Percentiles rank a stretch among this genome's conserved stretches.
Conservation (phyloP, 2,797 vertebrate species). For the Enteromius paludinosus region DNA sequence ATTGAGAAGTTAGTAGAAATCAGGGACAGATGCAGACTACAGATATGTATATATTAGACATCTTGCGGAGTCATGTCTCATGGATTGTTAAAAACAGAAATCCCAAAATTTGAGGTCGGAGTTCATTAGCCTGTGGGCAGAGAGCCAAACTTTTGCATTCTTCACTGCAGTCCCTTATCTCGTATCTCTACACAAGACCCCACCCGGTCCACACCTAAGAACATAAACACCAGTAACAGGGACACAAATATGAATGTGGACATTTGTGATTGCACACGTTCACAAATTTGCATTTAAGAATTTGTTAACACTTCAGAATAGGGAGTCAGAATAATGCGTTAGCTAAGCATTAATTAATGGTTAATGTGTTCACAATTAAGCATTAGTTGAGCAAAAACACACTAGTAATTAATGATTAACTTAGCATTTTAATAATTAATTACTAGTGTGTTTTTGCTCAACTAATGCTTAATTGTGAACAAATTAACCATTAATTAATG, state of each 20-base stretch:
- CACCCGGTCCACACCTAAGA: neutral
- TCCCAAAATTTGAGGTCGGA: neutral
- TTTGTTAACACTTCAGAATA: too few relatives aligned
- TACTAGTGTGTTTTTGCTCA: too few relatives aligned
- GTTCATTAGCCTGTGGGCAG: slow-evolving; percentile 11
- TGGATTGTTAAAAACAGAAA: neutral
- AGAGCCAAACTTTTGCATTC: neutral
- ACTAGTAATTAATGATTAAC: too few relatives aligned
- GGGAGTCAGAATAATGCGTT: too few relatives aligned
- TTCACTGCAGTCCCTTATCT: neutral
- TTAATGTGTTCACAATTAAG: too few relatives aligned
- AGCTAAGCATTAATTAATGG: too few relatives aligned
- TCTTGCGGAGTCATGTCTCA: neutral
- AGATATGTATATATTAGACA: neutral
- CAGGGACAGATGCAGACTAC: neutral
- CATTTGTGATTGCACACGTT: neutral
- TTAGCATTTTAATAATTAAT: too few relatives aligned
- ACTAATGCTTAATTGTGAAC: too few relatives aligned
- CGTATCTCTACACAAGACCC: neutral
- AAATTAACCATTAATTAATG: too few relatives aligned
- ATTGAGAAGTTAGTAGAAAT: neutral
- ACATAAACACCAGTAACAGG: neutral
- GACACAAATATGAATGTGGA: neutral
- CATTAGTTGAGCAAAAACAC: too few relatives aligned
- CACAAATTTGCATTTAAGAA: neutral